A percentile compares a stretch with the other conserved stretches of the same genome.
Evolutionary conservation across 1,140 invertebrate genomes (phyloP).

Genomic region (Caenorhabditis remanei): DNA sequence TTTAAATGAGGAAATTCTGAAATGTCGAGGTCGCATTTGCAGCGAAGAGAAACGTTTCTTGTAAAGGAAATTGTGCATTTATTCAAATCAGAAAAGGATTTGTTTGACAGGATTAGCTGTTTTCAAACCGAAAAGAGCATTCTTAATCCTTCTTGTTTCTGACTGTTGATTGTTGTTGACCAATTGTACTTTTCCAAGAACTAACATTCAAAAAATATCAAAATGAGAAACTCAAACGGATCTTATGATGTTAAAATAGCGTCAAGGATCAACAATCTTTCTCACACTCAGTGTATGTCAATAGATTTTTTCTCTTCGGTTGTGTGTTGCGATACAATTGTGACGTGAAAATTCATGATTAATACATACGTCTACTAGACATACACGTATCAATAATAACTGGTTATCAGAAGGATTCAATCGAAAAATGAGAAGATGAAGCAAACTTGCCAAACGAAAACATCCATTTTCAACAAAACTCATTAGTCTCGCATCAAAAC

Average conservation of each 20-base stretch:
- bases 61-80: not conserved
- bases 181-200: not conserved
- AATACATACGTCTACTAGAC: not conserved
- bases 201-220: too few species aligned
- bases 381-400: not conserved
- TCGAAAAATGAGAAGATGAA: not conserved
- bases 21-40: not conserved
- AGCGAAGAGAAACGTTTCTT: not conserved
- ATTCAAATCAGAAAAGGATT: not conserved
- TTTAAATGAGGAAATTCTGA: not conserved
- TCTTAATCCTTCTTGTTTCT: not conserved
- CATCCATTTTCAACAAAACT: not conserved
- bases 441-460: not conserved
- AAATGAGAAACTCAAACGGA: not conserved
- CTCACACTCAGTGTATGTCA: not conserved
- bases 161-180: conserved; percentile 5
- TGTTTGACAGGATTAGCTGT: not conserved
- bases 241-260: too few species aligned
- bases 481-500: not conserved
- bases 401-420: not conserved
- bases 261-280: not conserved
- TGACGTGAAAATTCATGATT: not conserved
- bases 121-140: not conserved
- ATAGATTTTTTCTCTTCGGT: not conserved
- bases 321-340: not conserved